phyloP scores from a whole-genome alignment of 2,888 invertebrate genomes.

The Tachina grossa region DNA sequence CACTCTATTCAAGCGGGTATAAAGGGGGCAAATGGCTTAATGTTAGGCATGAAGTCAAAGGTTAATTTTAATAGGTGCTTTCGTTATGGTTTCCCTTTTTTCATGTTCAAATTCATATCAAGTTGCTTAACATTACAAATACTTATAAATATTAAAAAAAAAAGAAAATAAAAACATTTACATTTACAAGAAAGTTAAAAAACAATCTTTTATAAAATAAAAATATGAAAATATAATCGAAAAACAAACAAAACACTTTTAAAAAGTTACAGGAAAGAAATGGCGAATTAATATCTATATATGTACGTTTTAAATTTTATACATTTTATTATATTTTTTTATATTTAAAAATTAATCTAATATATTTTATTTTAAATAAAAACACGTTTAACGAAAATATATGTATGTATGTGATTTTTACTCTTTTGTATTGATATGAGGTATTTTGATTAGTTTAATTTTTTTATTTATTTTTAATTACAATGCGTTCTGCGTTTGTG shows the following conservation, averaged over 20 bases:
- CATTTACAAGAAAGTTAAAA: background rate
- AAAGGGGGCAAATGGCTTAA: too few relatives aligned
- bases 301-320: background rate
- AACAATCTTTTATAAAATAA: background rate
- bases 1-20: too few relatives aligned
- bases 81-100: background rate
- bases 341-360: conserved; percentile 33
- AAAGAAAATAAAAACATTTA: conserved; percentile 17
- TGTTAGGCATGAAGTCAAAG: too few relatives aligned
- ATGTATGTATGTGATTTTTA: conserved; percentile 64
- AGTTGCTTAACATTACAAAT: background rate
- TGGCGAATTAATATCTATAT: conserved; percentile 38
- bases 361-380: conserved; percentile 15
- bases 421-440: conserved; percentile 49
- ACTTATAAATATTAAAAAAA: background rate
- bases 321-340: conserved; percentile 26
- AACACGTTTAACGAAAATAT: conserved; percentile 53
- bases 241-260: conserved; percentile 16
- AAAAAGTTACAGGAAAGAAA: conserved; percentile 39
- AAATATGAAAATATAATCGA: background rate
- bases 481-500: background rate
- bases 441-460: conserved; percentile 55
- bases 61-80: background rate
- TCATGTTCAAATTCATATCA: background rate
- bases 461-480: background rate